phyloP scores from a whole-genome alignment of 2,888 invertebrate genomes.

The Pherbina coryleti region DNA sequence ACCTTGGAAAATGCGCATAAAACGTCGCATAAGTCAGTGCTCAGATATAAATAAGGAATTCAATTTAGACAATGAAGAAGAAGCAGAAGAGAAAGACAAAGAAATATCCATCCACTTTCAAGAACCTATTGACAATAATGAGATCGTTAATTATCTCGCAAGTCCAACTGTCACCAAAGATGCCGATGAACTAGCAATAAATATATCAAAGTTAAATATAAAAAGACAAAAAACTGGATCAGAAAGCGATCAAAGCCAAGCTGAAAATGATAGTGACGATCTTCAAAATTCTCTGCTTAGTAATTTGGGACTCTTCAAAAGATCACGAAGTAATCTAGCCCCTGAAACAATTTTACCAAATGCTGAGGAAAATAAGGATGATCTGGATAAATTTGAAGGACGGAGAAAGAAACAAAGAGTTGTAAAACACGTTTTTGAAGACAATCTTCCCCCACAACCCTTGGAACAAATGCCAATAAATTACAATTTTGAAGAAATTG shows the following conservation, averaged over 20 bases:
- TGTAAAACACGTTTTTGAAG: neutral
- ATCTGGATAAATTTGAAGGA: neutral
- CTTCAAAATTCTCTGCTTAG: neutral
- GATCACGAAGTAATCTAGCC: neutral
- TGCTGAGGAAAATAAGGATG: neutral
- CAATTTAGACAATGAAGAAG: neutral
- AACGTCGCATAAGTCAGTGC: constrained; percentile 8
- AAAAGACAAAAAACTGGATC: neutral
- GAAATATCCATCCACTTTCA: neutral
- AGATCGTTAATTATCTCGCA: neutral
- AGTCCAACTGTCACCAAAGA: neutral
- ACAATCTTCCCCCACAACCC: neutral
- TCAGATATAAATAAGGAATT: constrained; percentile 21
- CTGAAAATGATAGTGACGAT: neutral
- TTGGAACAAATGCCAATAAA: constrained; percentile 16
- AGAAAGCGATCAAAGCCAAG: neutral
- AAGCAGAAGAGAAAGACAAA: neutral
- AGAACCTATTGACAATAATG: neutral
- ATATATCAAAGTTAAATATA: constrained; percentile 29
- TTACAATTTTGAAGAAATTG: constrained; percentile 36
- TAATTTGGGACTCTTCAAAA: neutral
- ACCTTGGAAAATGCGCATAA: constrained; percentile 17
- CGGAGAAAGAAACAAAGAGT: neutral
- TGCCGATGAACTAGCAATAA: constrained; percentile 13
- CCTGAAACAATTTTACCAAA: neutral